Conservation (phyloP, 37 sponge, comb jelly and placozoan genomes). For the Cliona cf. orientalis region DNA sequence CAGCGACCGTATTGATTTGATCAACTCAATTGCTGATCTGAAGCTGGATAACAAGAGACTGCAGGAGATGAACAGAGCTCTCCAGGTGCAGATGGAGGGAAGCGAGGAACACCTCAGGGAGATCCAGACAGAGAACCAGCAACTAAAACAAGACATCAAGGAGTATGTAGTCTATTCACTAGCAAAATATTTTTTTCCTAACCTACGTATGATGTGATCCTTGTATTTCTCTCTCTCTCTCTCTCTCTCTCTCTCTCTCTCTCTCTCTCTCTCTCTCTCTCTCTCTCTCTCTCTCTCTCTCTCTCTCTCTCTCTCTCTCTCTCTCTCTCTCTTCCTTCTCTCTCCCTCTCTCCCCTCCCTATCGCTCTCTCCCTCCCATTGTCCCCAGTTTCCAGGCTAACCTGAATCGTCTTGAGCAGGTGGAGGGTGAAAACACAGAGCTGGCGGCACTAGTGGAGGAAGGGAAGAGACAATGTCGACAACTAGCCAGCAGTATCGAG, state of each 20-base stretch:
- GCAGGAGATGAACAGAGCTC: constrained; percentile 4
- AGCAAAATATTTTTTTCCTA: not conserved
- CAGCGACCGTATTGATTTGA: constrained; percentile 11
- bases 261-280: too few species aligned
- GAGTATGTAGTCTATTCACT: constrained; percentile 15
- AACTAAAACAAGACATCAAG: constrained; percentile 11
- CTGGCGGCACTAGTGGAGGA: constrained; percentile 14
- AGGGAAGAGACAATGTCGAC: not conserved
- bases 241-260: too few species aligned
- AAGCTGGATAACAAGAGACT: constrained; percentile 38
- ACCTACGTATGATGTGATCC: not conserved
- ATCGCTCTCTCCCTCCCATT: too few species aligned
- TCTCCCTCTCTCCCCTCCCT: too few species aligned
- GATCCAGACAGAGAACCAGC: constrained; percentile 21
- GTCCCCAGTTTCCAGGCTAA: constrained; percentile 16
- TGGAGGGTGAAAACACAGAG: constrained; percentile 35
- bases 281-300: too few species aligned
- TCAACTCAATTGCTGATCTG: constrained; percentile 26
- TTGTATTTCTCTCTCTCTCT: too few species aligned
- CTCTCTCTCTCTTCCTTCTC: too few species aligned
- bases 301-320: too few species aligned
- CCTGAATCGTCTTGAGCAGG: constrained; percentile 9
- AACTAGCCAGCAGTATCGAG: not conserved
- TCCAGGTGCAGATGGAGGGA: constrained; percentile 27
- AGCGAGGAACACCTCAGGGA: constrained; percentile 43